Evolutionary conservation across 2,888 invertebrate species (phyloP).

Genomic region (Synanthedon vespiformis): DNA sequence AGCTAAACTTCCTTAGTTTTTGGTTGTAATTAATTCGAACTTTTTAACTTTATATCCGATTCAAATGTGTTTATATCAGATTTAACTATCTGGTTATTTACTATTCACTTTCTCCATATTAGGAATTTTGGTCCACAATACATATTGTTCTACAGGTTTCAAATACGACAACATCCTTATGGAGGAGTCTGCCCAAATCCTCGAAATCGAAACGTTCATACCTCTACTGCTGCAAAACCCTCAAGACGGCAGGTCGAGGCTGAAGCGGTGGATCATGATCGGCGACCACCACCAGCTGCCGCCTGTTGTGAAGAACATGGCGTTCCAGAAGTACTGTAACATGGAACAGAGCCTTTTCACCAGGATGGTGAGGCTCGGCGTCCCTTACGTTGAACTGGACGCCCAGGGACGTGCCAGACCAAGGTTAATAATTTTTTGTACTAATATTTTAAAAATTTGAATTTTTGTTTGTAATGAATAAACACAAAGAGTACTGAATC

Average conservation of each 20-base stretch:
- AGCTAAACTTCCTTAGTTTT: too few species aligned
- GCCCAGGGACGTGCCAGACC: conserved; percentile 96
- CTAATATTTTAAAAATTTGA: too few species aligned
- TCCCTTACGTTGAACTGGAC: conserved; percentile 97
- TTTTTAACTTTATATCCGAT: too few species aligned
- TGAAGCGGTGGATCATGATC: conserved; percentile 99
- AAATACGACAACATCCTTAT: conserved; percentile 99
- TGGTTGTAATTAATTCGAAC: too few species aligned
- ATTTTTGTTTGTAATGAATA: too few species aligned
- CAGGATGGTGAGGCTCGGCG: conserved; percentile 93
- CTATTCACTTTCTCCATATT: too few species aligned
- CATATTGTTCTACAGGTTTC: conserved; percentile 71
- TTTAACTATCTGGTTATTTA: too few species aligned
- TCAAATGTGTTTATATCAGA: too few species aligned
- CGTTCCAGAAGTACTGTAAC: conserved; percentile 99
- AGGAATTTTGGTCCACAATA: neutral
- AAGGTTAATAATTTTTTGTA: conserved; percentile 49
- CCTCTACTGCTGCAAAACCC: conserved; percentile 98
- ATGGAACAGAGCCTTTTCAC: conserved; percentile 99
- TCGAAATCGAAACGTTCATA: conserved; percentile 99
- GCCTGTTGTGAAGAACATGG: conserved; percentile 99
- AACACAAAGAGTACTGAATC: too few species aligned
- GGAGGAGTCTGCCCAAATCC: conserved; percentile 99
- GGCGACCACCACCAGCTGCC: conserved; percentile 99
- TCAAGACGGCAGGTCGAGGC: conserved; percentile 92